Percentiles rank a stretch among this genome's conserved stretches.
Evolutionary conservation across 2,888 invertebrate species (phyloP).

Genomic region (Syrphus vitripennis): DNA sequence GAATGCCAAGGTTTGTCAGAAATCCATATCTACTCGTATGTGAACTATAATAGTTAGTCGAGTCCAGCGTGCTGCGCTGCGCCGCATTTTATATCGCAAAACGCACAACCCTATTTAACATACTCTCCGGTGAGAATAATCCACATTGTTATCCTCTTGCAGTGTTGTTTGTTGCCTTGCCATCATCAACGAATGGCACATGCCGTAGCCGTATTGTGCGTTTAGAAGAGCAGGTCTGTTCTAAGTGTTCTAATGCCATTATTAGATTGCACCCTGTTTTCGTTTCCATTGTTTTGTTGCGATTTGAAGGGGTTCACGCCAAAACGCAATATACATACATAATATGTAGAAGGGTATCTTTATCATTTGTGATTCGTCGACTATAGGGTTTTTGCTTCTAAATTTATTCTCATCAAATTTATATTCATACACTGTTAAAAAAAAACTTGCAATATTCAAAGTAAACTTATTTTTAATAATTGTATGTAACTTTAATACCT

Average conservation of each 20-base stretch:
- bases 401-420: too few relatives aligned
- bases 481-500: too few relatives aligned
- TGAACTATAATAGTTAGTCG: too few relatives aligned
- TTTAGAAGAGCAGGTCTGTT: slow-evolving; percentile 13
- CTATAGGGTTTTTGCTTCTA: too few relatives aligned
- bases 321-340: slow-evolving; percentile 20
- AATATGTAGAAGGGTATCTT: background rate
- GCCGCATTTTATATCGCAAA: background rate
- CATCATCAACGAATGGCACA: slow-evolving; percentile 34
- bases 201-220: slow-evolving; percentile 40
- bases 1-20: too few relatives aligned
- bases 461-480: too few relatives aligned
- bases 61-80: too few relatives aligned
- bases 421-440: too few relatives aligned
- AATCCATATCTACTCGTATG: too few relatives aligned
- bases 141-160: slow-evolving; percentile 47
- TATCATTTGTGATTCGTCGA: too few relatives aligned
- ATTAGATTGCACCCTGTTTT: slow-evolving; percentile 55
- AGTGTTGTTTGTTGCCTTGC: background rate
- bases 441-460: too few relatives aligned
- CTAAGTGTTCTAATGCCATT: slow-evolving; percentile 65
- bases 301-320: slow-evolving; percentile 22
- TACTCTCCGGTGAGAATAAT: slow-evolving; percentile 31
- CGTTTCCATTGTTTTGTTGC: slow-evolving; percentile 30
- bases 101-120: slow-evolving; percentile 31